These are phyloP conservation scores for Pagetopsis macropterus DNA, from an alignment of 2,797 vertebrate genomes.

Conservation along the genomic window DNA sequence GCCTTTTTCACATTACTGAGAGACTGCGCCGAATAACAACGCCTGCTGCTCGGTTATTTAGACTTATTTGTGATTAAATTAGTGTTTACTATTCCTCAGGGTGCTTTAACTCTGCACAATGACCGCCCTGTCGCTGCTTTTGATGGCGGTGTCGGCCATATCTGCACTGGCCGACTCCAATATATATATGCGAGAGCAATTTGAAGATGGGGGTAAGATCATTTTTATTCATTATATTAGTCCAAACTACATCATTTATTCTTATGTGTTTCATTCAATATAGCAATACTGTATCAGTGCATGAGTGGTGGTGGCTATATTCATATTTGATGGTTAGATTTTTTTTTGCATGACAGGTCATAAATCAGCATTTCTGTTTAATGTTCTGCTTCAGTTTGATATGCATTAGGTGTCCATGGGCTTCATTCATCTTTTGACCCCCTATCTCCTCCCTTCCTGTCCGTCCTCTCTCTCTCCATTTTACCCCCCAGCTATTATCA, in stretches of 20 bases:
- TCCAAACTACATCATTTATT: background rate
- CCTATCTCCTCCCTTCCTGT: background rate
- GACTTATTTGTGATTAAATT: background rate
- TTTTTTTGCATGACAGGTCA: background rate
- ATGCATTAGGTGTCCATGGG: conserved; percentile 2
- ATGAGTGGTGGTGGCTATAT: background rate
- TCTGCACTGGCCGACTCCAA: conserved; percentile 78
- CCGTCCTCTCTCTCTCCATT: background rate
- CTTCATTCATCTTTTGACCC: conserved; percentile 41
- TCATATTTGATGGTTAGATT: background rate
- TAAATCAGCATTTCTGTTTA: background rate
- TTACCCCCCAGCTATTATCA: conserved; percentile 30
- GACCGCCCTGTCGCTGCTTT: conserved; percentile 77
- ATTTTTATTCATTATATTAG: background rate
- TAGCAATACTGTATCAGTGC: background rate
- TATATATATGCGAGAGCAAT: conserved; percentile 87
- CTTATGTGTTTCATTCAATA: background rate
- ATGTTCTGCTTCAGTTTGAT: background rate
- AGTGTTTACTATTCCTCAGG: background rate
- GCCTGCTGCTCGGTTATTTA: background rate
- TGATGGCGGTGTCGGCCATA: conserved; percentile 75
- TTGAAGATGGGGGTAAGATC: conserved; percentile 88
- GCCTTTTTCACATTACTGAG: conserved; percentile 40
- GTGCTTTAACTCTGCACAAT: conserved; percentile 58
- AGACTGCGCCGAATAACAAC: conserved; percentile 3